A percentile compares a stretch with the other conserved stretches of the same genome.
phyloP scores from a whole-genome alignment of 2,797 vertebrate species.

The Manis crassicaudata region DNA sequence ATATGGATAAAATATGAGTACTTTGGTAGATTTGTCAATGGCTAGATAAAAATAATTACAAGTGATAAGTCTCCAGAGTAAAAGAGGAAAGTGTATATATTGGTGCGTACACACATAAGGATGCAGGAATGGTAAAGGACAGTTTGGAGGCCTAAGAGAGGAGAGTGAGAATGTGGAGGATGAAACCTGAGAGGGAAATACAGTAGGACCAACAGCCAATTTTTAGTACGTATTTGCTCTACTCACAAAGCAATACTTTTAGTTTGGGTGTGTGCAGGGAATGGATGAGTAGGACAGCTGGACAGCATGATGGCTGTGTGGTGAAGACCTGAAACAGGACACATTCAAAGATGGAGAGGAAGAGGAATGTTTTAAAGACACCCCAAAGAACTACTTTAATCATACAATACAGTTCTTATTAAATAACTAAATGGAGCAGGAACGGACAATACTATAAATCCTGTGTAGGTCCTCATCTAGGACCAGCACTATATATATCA shows the following conservation, averaged over 20 bases:
- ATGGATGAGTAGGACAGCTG: no score
- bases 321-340: not conserved
- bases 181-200: not conserved
- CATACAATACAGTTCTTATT: not conserved
- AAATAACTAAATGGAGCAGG: not conserved
- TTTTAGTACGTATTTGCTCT: not conserved
- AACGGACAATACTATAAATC: not conserved
- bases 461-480: not conserved
- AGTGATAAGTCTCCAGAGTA: not conserved
- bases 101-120: no score
- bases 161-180: not conserved
- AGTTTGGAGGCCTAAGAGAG: not conserved
- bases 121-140: not conserved
- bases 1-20: not conserved
- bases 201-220: not conserved
- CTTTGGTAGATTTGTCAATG: not conserved
- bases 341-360: not conserved
- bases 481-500: not conserved
- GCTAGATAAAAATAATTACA: not conserved
- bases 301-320: not conserved
- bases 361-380: not conserved
- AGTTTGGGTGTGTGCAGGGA: not conserved
- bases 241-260: not conserved
- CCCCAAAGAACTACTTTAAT: not conserved
- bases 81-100: not conserved